Conservation (phyloP, 2,113 vertebrate genomes). For the Panthera uncia region DNA sequence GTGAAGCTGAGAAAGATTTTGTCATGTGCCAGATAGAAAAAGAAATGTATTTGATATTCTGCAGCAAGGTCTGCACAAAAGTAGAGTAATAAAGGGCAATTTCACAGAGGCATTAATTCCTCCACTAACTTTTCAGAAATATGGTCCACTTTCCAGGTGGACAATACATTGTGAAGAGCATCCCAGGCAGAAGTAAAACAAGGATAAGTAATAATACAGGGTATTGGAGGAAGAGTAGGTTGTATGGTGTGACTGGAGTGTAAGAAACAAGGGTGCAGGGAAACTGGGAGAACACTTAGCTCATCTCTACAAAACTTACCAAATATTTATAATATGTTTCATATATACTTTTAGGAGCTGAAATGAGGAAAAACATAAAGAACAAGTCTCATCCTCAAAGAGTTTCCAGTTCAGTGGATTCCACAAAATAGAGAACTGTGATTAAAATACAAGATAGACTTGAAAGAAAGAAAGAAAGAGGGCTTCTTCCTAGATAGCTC, state of each 20-base stretch:
- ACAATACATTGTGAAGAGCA: neutral
- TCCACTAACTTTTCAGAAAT: neutral
- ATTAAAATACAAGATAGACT: neutral
- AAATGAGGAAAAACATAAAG: neutral
- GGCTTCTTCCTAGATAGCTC: no score
- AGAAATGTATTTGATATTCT: neutral
- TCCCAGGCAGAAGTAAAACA: neutral
- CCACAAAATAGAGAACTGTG: neutral
- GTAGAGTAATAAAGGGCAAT: neutral
- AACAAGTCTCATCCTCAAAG: neutral
- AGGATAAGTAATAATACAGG: neutral
- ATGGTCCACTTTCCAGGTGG: neutral
- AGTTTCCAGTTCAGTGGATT: neutral
- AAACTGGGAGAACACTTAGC: neutral
- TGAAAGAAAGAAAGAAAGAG: no score
- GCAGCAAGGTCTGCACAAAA: neutral
- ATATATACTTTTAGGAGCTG: neutral
- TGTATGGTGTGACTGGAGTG: neutral
- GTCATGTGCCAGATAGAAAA: neutral
- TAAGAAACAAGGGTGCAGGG: neutral
- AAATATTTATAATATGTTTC: neutral
- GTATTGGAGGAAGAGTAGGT: neutral
- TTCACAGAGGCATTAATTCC: neutral
- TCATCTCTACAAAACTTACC: neutral
- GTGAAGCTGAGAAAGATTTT: neutral